Base-by-base conservation (phyloP, 2,888 invertebrate genomes). In the Oscheius sp. region DNA sequence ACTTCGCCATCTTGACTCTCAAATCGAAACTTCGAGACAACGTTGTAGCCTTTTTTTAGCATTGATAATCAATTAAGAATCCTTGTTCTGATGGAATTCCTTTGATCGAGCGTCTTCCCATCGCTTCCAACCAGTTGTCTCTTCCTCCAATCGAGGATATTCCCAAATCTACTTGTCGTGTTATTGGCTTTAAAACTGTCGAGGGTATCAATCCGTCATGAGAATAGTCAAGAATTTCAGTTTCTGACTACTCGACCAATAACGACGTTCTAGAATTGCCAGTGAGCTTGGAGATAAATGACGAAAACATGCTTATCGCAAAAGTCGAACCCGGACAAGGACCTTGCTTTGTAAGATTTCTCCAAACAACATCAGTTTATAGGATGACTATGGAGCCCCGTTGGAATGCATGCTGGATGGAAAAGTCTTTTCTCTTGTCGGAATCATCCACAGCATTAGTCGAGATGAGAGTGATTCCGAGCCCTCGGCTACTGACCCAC, bases 181-280 rank as follows among this genome's bases (percentile, higher is more conserved):
- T 64, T 6, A 50, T 64, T 23, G 64, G 64, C 5, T 64, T 64
- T 27, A 34, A 64, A n/a, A 64, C 50, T 15, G 64, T 48, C 4
- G 34, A 46, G 3, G 48, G 64, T 64, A 33, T 12, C 0, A n/a
- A 17, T 1, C n/a, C 3, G 2, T 33, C 37, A 12, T 34, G n/a
- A n/a, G 3, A 48, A 25, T 12, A 52, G 10, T 3, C 5, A 2
- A 5, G 8, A 25, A 4, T 58, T n/a, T 12, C 31, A 61, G 61
- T 17, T 4, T 25, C 20, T 10, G 48, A 64, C 31, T 64, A 34
- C 31, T n/a, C 29, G 6, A 31, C 34, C 17, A n/a, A 15, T 5
- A 64, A 64, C n/a, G 29, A 46, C 2, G 23, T 50, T 29, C 48
- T 64, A 1, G 20, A 23, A n/a, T 1, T 12, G 3, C 12, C 15